Evolutionary conservation across 2,797 vertebrate species (phyloP).

Genomic region (Crypturellus tataupa): DNA sequence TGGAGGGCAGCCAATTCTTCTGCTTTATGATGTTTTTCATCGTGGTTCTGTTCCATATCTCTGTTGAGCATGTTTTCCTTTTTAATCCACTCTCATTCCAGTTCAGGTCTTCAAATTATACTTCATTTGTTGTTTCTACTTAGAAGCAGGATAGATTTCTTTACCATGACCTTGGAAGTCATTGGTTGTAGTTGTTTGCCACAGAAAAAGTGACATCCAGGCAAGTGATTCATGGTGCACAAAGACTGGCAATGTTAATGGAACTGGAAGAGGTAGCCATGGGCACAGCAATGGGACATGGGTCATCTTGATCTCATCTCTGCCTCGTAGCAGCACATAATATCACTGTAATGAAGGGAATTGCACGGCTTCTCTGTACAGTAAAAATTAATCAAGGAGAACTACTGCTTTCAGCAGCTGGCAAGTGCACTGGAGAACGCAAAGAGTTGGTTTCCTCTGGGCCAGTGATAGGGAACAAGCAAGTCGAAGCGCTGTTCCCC

Average conservation of each 20-base stretch:
- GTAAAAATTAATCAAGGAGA: neutral
- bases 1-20: neutral
- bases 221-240: constrained; percentile 34
- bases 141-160: neutral
- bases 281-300: neutral
- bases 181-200: neutral
- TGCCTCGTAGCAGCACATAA: neutral
- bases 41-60: neutral
- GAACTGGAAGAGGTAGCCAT: constrained; percentile 15
- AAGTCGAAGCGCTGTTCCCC: neutral
- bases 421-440: neutral
- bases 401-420: rapidly evolving
- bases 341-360: neutral
- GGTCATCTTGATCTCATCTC: constrained; percentile 15
- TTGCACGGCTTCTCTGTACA: neutral
- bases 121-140: constrained; percentile 19
- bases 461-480: neutral
- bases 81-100: neutral
- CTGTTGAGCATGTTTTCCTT: neutral
- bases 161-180: neutral
- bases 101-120: neutral
- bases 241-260: neutral
- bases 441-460: neutral
- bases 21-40: neutral
- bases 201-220: neutral